These are phyloP conservation scores for Struthidea cinerea DNA, from an alignment of 2,113 vertebrate species.

Conservation along the genomic window DNA sequence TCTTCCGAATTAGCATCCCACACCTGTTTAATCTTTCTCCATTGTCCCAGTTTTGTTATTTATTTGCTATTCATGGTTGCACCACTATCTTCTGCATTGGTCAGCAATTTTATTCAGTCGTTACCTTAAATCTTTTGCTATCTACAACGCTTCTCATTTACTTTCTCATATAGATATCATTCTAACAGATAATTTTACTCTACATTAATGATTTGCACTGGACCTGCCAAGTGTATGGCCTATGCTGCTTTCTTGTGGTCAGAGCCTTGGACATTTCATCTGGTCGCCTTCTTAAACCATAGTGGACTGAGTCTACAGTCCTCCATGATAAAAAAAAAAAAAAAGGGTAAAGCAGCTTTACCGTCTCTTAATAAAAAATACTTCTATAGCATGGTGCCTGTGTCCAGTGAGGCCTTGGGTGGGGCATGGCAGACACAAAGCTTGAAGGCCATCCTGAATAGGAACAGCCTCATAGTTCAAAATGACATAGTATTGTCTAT, in stretches of 20 bases:
- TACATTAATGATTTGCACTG: not conserved
- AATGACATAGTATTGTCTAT: not conserved
- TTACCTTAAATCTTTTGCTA: not conserved
- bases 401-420: not conserved
- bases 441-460: not conserved
- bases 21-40: not conserved
- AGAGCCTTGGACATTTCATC: not conserved
- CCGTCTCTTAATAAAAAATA: not conserved
- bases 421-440: not conserved
- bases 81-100: fast-evolving
- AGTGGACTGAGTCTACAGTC: not conserved
- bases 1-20: not conserved
- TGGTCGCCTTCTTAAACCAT: not conserved
- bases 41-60: not conserved
- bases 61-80: not conserved
- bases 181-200: not conserved
- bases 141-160: not conserved
- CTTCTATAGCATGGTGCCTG: not conserved
- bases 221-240: not conserved
- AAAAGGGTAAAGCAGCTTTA: not conserved
- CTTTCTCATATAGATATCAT: not conserved
- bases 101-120: not conserved
- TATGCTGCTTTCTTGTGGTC: not conserved
- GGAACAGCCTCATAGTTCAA: not conserved
- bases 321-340: not conserved